Evolutionary conservation across 1,140 invertebrate species (phyloP), one percentile per base, ranked within the genome.

Genomic region (Grapholita molesta): DNA sequence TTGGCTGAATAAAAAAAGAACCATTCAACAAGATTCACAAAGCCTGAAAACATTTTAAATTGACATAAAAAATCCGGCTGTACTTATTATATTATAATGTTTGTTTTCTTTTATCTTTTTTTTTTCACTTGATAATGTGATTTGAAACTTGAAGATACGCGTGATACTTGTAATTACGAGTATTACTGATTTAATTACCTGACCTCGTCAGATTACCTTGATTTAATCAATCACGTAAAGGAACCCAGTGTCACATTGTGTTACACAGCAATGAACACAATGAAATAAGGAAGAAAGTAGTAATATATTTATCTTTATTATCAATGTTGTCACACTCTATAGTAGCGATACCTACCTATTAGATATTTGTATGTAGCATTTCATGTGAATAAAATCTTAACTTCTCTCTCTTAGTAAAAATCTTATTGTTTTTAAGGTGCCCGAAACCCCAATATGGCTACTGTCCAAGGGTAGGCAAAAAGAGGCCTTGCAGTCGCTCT

Each of bases 401-500:
- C n/a, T 30, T 30, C 3, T 7, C 28, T 3, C 3, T 4, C 1
- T 42, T 15, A 42, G 6, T 48, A 21, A 9, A 8, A 21, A 21
- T 48, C 18, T 48, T 21, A 18, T 68, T 64, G 7, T 48, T 33
- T 81, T 84, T 61, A 74, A 94, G 93, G 88, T 95, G 4, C 95
- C 95, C 0, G 95, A 96, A 86, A 94, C 95, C 11, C 95, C 95
- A 3, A 89, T 95, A 23, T 96, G 95, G 94, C 80, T 95, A 24
- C 73, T 94, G 68, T 92, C 93, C 4, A 93, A 94, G 72, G 93
- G 93, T 11, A 85, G 92, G 3, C 85, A 85, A 69, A 90, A 92
- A 73, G 93, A 94, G 9, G 93, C 94, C 0, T 68, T 92, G 18
- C 78, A 79, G 23, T 89, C 93, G 0, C 77, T 94, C 2, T 91